Conservation (phyloP, 1,140 invertebrate species). For the Drosophila malerkotliana region DNA sequence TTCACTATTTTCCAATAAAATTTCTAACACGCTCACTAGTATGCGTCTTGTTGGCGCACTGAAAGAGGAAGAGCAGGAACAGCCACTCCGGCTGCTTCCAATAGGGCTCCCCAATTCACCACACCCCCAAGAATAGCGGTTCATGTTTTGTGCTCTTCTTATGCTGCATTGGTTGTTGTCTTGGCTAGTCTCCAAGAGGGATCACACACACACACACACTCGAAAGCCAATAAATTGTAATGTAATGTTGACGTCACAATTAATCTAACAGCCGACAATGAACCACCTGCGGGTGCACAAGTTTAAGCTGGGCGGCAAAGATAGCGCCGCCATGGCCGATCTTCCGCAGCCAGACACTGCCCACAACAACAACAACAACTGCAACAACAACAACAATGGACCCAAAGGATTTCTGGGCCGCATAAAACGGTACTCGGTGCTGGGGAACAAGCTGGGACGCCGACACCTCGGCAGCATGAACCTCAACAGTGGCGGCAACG, state of each 20-base stretch:
- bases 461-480: slow-evolving; percentile 63
- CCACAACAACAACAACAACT: slow-evolving; percentile 30
- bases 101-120: not conserved
- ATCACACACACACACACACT: not conserved
- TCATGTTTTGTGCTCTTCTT: slow-evolving; percentile 16
- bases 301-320: slow-evolving; percentile 72
- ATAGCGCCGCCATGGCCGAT: slow-evolving; percentile 52
- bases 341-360: slow-evolving; percentile 30
- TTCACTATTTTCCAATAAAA: not conserved
- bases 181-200: not conserved
- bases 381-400: slow-evolving; percentile 28
- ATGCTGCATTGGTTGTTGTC: not conserved
- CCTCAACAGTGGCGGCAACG: slow-evolving; percentile 2
- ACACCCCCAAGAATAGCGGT: not conserved
- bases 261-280: slow-evolving; percentile 54
- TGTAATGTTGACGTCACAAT: not conserved
- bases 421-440: slow-evolving; percentile 79
- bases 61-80: not conserved
- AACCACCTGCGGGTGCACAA: slow-evolving; percentile 80
- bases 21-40: too few species aligned
- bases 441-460: slow-evolving; percentile 71
- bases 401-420: slow-evolving; percentile 69
- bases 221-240: slow-evolving; percentile 19
- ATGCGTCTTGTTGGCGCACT: not conserved
- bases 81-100: not conserved